A percentile compares a stretch with the other conserved stretches of the same genome.
Evolutionary conservation across 1,140 invertebrate genomes (phyloP).

Genomic region (Aphelenchoides besseyi): DNA sequence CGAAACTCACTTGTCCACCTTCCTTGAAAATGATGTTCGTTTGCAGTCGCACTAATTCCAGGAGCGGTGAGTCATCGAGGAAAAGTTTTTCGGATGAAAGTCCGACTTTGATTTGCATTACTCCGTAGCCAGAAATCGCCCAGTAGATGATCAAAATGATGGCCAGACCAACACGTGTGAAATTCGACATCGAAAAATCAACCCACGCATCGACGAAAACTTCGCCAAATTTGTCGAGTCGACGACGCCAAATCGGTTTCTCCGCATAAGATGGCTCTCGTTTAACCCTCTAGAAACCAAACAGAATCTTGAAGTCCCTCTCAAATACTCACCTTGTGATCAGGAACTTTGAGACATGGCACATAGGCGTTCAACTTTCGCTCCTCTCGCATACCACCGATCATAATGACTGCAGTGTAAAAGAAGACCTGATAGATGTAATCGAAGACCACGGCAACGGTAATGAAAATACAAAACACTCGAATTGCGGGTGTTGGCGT

Average conservation of each 20-base stretch:
- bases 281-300: not conserved
- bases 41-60: conserved; percentile 55
- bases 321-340: conserved; percentile 33
- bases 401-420: conserved; percentile 57
- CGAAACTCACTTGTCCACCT: conserved; percentile 47
- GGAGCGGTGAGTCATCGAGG: conserved; percentile 59
- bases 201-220: conserved; percentile 52
- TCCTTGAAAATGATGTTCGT: conserved; percentile 62
- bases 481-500: conserved; percentile 82
- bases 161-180: conserved; percentile 42
- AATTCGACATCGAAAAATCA: conserved; percentile 49
- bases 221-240: conserved; percentile 24
- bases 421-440: conserved; percentile 61
- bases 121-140: conserved; percentile 54
- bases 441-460: conserved; percentile 57
- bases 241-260: conserved; percentile 15
- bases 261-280: not conserved
- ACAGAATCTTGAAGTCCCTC: not conserved
- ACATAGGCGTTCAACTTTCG: conserved; percentile 51
- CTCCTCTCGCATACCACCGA: conserved; percentile 53
- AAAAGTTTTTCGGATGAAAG: conserved; percentile 60
- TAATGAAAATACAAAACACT: conserved; percentile 60
- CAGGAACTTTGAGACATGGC: conserved; percentile 44
- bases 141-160: conserved; percentile 53
- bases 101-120: conserved; percentile 50